Evolutionary conservation across 2,113 vertebrate species (phyloP).

Genomic region (Melozone crissalis): DNA sequence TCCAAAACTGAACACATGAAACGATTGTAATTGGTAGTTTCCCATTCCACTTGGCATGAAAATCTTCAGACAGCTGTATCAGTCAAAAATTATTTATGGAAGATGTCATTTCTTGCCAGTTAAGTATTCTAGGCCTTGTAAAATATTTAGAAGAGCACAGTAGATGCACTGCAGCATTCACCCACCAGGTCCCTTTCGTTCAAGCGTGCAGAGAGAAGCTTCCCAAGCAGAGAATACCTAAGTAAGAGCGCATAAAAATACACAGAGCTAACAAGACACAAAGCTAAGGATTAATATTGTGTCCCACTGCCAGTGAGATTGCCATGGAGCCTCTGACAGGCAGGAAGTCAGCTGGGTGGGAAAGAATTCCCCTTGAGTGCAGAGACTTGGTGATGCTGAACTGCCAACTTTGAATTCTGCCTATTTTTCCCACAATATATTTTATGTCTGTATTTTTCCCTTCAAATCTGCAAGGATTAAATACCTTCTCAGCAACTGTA

Average conservation of each 20-base stretch:
- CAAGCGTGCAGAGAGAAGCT: neutral
- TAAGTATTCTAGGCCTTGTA: neutral
- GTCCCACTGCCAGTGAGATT: neutral
- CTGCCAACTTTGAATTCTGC: neutral
- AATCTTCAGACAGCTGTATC: neutral
- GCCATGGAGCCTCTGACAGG: neutral
- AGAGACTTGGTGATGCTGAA: neutral
- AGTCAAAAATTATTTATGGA: neutral
- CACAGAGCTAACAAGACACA: fast-evolving
- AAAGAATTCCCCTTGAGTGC: neutral
- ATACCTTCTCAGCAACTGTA: neutral
- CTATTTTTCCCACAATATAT: neutral
- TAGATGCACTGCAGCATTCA: neutral
- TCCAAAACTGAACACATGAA: neutral
- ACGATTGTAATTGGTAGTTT: neutral
- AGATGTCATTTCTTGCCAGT: neutral
- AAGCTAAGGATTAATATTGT: neutral
- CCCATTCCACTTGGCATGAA: neutral
- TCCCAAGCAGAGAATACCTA: neutral
- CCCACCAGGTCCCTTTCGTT: neutral
- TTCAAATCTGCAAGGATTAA: neutral
- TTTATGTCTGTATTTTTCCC: neutral
- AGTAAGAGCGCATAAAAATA: neutral
- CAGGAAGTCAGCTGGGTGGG: neutral
- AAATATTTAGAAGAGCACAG: neutral